phyloP scores from a whole-genome alignment of 2,888 invertebrate genomes.

The Apamea crenata region DNA sequence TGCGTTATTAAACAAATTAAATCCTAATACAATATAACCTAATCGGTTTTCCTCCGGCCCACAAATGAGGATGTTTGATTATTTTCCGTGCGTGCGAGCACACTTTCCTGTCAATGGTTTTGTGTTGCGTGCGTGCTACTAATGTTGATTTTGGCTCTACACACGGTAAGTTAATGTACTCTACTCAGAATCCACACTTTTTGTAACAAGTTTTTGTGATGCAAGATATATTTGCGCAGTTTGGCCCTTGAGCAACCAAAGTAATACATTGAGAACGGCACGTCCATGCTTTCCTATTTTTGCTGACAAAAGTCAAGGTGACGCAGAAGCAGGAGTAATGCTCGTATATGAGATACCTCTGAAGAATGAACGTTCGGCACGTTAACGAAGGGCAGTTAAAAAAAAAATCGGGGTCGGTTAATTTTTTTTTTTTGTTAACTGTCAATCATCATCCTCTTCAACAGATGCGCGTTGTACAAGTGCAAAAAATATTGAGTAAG shows the following conservation, averaged over 20 bases:
- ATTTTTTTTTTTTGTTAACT: not conserved
- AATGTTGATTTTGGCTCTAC: constrained; percentile 41
- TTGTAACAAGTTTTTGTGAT: constrained; percentile 25
- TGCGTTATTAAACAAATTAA: constrained; percentile 43
- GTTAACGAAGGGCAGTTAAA: too few relatives aligned
- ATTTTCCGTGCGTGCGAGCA: constrained; percentile 63
- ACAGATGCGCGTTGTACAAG: not conserved
- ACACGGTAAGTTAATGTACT: constrained; percentile 16
- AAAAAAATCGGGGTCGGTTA: too few relatives aligned
- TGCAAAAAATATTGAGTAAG: constrained; percentile 19
- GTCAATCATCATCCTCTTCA: not conserved
- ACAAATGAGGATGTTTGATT: constrained; percentile 65
- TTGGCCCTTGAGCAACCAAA: constrained; percentile 22
- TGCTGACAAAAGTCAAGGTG: constrained; percentile 31
- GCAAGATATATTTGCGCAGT: constrained; percentile 22
- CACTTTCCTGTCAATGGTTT: constrained; percentile 63
- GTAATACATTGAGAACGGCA: constrained; percentile 39
- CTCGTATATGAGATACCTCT: not conserved
- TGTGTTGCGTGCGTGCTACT: constrained; percentile 42
- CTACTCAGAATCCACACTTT: constrained; percentile 15
- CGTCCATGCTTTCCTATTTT: constrained; percentile 33
- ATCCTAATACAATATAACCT: constrained; percentile 44
- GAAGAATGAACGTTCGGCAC: not conserved
- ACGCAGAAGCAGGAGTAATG: constrained; percentile 6
- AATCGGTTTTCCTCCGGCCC: constrained; percentile 56